These are phyloP conservation scores for Polypedilum pembai DNA, from an alignment of 1,140 invertebrate genomes.

Conservation along the genomic window DNA sequence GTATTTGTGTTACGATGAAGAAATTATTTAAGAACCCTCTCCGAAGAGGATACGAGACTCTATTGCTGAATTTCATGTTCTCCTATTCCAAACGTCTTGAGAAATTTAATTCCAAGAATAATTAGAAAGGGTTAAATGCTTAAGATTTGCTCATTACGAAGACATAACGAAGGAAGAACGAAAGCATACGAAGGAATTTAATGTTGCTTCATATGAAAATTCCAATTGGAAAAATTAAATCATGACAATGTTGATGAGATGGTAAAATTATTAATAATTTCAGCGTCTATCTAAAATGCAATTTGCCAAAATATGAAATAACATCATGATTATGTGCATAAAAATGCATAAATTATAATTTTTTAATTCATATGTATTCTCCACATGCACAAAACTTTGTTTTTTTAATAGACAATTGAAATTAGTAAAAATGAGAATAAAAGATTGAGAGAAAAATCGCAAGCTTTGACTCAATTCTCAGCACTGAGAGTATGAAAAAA, in stretches of 20 bases:
- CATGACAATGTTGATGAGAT: background rate
- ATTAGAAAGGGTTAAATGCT: conserved; percentile 16
- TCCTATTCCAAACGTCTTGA: conserved; percentile 3
- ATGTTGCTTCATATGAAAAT: background rate
- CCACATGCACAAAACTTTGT: background rate
- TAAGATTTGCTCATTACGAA: background rate
- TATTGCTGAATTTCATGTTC: background rate
- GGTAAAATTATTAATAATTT: background rate
- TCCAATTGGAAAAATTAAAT: background rate
- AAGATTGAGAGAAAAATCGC: background rate
- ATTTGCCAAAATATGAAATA: background rate
- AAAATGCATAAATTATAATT: background rate
- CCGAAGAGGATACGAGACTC: background rate
- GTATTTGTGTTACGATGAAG: background rate
- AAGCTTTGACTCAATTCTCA: background rate
- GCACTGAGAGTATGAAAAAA: conserved; percentile 2
- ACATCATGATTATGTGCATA: background rate
- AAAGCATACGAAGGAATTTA: background rate
- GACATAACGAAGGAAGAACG: background rate
- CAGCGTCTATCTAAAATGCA: background rate
- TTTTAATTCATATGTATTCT: background rate
- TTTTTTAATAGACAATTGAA: background rate
- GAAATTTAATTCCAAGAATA: conserved; percentile 18
- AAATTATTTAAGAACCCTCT: background rate
- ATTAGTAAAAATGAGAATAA: background rate